Conservation (phyloP, 2,888 invertebrate genomes). For the Oscheius sp. region DNA sequence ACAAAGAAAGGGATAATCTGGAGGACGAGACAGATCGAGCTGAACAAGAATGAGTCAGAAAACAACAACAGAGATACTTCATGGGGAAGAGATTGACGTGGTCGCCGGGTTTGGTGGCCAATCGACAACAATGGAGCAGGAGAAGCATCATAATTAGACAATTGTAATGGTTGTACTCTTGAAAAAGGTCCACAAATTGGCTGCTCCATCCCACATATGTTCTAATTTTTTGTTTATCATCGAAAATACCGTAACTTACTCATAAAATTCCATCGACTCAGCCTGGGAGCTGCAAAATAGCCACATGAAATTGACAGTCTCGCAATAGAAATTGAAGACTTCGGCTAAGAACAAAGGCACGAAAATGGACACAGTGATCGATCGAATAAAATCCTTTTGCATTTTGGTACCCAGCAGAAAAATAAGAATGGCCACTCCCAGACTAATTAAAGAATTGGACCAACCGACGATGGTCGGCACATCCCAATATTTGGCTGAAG, state of each 20-base stretch:
- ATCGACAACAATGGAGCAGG: conserved; percentile 48
- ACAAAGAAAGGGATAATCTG: conserved; percentile 57
- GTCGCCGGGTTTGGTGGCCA: conserved; percentile 47
- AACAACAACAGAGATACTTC: conserved; percentile 37
- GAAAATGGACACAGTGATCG: conserved; percentile 53
- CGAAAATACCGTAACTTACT: conserved; percentile 2
- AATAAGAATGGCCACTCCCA: conserved; percentile 46
- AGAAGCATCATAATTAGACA: conserved; percentile 43
- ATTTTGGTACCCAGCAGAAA: conserved; percentile 50
- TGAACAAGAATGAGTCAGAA: conserved; percentile 24
- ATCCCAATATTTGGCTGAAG: conserved; percentile 46
- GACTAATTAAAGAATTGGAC: conserved; percentile 40
- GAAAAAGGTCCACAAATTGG: conserved; percentile 40
- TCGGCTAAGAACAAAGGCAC: conserved; percentile 49
- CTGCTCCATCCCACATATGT: conserved; percentile 46
- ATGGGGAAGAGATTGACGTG: conserved; percentile 54
- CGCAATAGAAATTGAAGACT: conserved; percentile 50
- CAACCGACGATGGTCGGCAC: conserved; percentile 40
- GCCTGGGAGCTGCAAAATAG: conserved; percentile 37
- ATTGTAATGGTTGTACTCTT: conserved; percentile 51
- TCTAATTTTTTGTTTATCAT: conserved; percentile 30
- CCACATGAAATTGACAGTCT: conserved; percentile 40
- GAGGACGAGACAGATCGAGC: conserved; percentile 52
- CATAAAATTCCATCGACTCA: neutral
- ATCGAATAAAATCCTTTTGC: conserved; percentile 55